Base-by-base conservation (phyloP, 2,888 invertebrate species). In the Megastigmus dorsalis region DNA sequence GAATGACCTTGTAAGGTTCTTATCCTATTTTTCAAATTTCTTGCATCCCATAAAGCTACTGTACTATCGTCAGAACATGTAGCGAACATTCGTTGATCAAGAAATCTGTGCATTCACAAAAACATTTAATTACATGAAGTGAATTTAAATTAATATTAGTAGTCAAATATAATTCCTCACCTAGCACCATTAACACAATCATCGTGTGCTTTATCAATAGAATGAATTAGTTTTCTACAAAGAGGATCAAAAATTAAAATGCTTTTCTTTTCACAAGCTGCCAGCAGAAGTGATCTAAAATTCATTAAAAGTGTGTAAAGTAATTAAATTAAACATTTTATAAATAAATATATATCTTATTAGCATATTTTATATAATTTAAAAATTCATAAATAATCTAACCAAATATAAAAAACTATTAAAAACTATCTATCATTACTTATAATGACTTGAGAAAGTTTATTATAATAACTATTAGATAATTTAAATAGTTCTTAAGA, bases 11-110 rank as follows among this genome's bases (percentile, higher is more conserved):
- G 91, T 9, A 97, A 90, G 13, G 93, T 93, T 74, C 94, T 91
- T 72, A 95, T 92, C 83, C 93, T 93, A 70, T 92, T 91, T 82
- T 93, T 94, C 65, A 97, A 89, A 87, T 94, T 95, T 66, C 98
- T 91, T n/a, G 95, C 92, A 87, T 98, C 97, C 97, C 97, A 98
- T 57, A 97, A 86, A 36, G 95, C 96, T 55, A 98, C 95, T 3
- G 97, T 96, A 15, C 93, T 95, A 86, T 98, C 97, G 86, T 98
- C 97, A 0, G 97, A 97, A 85, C 97, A 97, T 0, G 97, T 96
- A 0, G 97, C 97, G 89, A 98, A 97, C 88, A 94, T 92, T 71
- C 94, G 91, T 59, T 92, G 92, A 87, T 97, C 96, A 76, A 97
- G 89, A 89, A 97, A 97, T 88, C 97, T 97, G 15, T 20, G 65